Evolutionary conservation across 2,797 vertebrate species (phyloP), one percentile per base, ranked within the genome.

Genomic region (Gadopsis marmoratus): DNA sequence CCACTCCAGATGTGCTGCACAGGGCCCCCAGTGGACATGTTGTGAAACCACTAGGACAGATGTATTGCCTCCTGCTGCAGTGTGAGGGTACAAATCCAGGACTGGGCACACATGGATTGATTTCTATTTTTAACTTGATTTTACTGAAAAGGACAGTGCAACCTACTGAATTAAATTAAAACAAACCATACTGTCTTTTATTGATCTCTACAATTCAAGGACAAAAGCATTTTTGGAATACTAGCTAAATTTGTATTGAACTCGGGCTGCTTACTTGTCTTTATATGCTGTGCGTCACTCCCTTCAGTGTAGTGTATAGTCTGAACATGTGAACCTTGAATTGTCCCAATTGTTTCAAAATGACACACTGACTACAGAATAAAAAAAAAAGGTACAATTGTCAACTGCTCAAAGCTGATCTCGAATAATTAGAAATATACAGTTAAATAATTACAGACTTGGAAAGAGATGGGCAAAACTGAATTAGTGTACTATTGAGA

Each of bases 1-100:
- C 58, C 16, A 5, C 39, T 81, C 81, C 89, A 90, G 85, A 89
- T 90, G 84, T 76, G 81, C 41, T 29, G 39, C 61, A 81, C 84
- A 82, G 64, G 16, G 54, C 82, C 83, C 77, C 78, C 65, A 55
- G 59, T 81, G 87, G 86, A 85, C 60, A 65, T 50, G 21, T 31
- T n/a, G 45, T 37, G 1, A 56, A 64, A 68, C 55, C 71, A 54
- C n/a, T 4, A 5, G 82, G 79, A 76, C 71, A 83, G 82, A 75
- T 87, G 64, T 79, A 68, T 62, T 21, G 23, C 74, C 67, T 77
- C 66, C 39, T 81, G 55, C 71, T 61, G 47, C 1, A 0, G 47
- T 8, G n/a, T 19, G 11, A 62, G 3, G 33, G 45, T 64, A 58
- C 26, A 63, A 35, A 69, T 56, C 39, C 39, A 21, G 14, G 47